Evolutionary conservation across 2,888 invertebrate species (phyloP).

Genomic region (Drosophila monieri): DNA sequence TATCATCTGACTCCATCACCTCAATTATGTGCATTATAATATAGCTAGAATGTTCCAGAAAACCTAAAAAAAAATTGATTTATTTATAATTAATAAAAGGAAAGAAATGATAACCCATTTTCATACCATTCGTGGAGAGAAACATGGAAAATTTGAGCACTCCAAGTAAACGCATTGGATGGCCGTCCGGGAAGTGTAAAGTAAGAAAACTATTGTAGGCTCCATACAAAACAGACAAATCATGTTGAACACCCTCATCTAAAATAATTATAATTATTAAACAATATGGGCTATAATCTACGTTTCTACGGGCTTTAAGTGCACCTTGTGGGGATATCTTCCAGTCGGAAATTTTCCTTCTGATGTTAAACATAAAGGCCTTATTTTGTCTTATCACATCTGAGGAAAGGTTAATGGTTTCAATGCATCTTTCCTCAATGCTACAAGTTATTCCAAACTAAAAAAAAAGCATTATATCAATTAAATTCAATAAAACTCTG

Average conservation of each 20-base stretch:
- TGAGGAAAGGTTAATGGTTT: neutral
- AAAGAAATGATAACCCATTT: slow-evolving; percentile 3
- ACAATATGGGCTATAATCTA: neutral
- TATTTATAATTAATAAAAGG: neutral
- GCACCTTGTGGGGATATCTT: slow-evolving; percentile 1
- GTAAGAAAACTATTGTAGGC: slow-evolving; percentile 50
- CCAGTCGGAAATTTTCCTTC: neutral
- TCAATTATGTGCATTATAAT: slow-evolving; percentile 44
- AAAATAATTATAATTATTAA: neutral
- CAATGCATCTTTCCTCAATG: neutral
- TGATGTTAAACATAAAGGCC: slow-evolving; percentile 4
- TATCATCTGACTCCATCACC: slow-evolving; percentile 5
- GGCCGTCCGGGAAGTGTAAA: slow-evolving; percentile 46
- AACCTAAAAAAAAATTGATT: slow-evolving; percentile 45
- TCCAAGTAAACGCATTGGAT: slow-evolving; percentile 51
- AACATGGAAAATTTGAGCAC: slow-evolving; percentile 57
- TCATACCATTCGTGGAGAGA: slow-evolving; percentile 60
- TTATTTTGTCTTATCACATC: neutral
- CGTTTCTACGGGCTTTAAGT: neutral
- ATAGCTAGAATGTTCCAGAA: slow-evolving; percentile 53
- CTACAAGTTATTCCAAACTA: neutral
- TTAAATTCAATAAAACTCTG: neutral
- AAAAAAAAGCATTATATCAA: neutral
- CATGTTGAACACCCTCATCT: slow-evolving; percentile 39
- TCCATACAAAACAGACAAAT: slow-evolving; percentile 50